phyloP scores from a whole-genome alignment of 1,140 invertebrate genomes.

The Cecropterus lyciades region DNA sequence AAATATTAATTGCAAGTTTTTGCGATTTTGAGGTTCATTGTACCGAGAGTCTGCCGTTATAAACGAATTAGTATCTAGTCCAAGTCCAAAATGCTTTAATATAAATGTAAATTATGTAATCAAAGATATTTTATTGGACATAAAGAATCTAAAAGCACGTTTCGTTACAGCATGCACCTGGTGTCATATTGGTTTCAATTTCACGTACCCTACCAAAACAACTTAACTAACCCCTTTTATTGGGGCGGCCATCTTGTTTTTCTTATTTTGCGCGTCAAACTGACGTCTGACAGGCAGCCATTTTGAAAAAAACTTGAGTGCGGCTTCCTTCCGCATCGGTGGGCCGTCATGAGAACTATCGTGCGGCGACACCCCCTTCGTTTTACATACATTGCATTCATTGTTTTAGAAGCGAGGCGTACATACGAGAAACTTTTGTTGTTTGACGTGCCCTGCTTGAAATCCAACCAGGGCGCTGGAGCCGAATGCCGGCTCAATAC shows the following conservation, averaged over 20 bases:
- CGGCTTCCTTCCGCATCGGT: conserved; percentile 80
- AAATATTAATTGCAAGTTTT: too few relatives aligned
- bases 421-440: conserved; percentile 78
- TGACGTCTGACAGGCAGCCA: conserved; percentile 79
- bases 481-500: conserved; percentile 22
- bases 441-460: conserved; percentile 63
- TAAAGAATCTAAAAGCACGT: too few relatives aligned
- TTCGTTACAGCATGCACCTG: background rate
- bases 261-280: conserved; percentile 64
- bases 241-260: conserved; percentile 69
- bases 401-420: conserved; percentile 77
- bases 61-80: too few relatives aligned
- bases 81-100: too few relatives aligned
- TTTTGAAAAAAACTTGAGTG: conserved; percentile 80
- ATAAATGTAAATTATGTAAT: too few relatives aligned
- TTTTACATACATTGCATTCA: conserved; percentile 81
- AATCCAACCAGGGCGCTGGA: conserved; percentile 52
- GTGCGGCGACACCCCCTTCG: conserved; percentile 76
- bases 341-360: conserved; percentile 77
- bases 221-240: conserved; percentile 64
- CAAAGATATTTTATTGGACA: too few relatives aligned
- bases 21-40: too few relatives aligned
- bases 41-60: too few relatives aligned
- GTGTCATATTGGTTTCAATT: conserved; percentile 32
- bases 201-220: conserved; percentile 36